These are phyloP conservation scores for Drosophila lacteicornis DNA, from an alignment of 1,140 invertebrate genomes.

Conservation along the genomic window DNA sequence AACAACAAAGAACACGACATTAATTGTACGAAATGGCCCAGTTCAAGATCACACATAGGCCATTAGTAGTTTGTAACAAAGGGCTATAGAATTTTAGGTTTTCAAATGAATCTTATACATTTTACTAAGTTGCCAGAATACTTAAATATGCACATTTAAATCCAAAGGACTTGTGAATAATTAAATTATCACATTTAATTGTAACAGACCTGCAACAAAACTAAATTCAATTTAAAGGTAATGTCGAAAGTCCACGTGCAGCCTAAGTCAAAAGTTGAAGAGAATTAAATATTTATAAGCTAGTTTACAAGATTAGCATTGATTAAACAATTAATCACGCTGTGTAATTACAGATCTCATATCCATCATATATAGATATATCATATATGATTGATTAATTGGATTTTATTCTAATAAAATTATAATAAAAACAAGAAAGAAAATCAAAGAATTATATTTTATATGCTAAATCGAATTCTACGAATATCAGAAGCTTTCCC, in stretches of 20 bases:
- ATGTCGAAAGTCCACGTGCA: background rate
- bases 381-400: background rate
- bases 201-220: background rate
- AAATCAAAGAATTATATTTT: background rate
- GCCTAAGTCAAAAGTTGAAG: background rate
- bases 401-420: background rate
- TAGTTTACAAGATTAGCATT: background rate
- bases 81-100: background rate
- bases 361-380: too few species aligned
- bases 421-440: background rate
- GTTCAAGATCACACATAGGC: background rate
- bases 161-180: too few species aligned
- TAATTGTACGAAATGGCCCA: conserved; percentile 20
- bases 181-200: background rate
- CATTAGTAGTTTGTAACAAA: background rate
- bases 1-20: background rate
- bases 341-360: background rate
- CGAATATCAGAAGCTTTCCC: background rate
- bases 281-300: background rate
- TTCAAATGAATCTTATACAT: background rate
- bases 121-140: background rate
- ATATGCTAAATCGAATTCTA: background rate
- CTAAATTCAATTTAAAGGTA: background rate
- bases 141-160: background rate
- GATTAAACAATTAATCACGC: background rate